Evolutionary conservation across 2,113 vertebrate genomes (phyloP), one percentile per base, ranked within the genome.

Genomic region (Bujurquina vittata): DNA sequence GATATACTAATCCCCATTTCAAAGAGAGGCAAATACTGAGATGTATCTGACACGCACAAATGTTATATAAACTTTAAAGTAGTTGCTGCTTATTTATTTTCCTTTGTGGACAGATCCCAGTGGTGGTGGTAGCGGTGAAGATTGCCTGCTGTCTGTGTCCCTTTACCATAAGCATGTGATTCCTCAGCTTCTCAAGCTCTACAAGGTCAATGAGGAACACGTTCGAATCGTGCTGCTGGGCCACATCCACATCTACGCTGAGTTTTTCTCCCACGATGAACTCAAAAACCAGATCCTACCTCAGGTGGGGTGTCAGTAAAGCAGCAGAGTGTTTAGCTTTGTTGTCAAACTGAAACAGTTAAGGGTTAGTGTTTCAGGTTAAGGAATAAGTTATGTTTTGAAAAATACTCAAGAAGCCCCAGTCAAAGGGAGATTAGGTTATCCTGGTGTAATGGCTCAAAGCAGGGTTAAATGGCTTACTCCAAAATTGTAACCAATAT

Each of bases 121-220:
- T 69, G 93, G 79, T 14, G 77, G 80, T 61, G 72, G 94, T 55
- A 94, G 94, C 43, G 89, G 84, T 79, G 96, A 96, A 75, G 95
- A 95, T 18, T 96, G 97, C 89, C 96, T 99, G 81, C 96, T 99
- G 74, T 97, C 98, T 0, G 91, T 96, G 74, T 92, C 96, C 22
- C 92, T 98, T 77, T 99, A 99, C 95, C 97, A 95, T 84, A 94
- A 96, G 1, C 95, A 97, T 0, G 97, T 99, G 86, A 95, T 97
- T 74, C 98, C 98, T 1, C 96, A 97, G 92, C 96, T 99, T 40
- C 95, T 99, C 52, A 97, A 96, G 91, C 95, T 99, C 14, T 99
- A 97, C 63, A 96, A 96, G 89, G 96, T 98, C 17, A 98, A 98
- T 0, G 98, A 99, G 92, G 98, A 98, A 59, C 98, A 99, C 0